These are phyloP conservation scores for Mesopsocus fuscifrons DNA, from an alignment of 2,888 invertebrate species.

Conservation along the genomic window DNA sequence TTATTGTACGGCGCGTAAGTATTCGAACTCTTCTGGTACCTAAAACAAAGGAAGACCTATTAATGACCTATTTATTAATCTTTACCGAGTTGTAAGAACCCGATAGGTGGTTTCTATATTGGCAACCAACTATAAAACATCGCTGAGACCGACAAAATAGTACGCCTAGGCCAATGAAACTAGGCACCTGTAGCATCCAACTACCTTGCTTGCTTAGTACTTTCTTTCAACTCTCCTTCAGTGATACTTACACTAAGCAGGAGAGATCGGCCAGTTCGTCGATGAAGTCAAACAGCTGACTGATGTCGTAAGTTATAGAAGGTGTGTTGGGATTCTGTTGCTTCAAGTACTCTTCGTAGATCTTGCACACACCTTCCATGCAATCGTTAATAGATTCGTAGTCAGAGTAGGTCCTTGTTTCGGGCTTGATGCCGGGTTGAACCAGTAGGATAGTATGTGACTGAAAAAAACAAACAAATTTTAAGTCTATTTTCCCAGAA, in stretches of 20 bases:
- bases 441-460: constrained; percentile 94
- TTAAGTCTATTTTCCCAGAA: too few relatives aligned
- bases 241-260: constrained; percentile 69
- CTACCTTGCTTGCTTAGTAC: too few relatives aligned
- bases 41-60: constrained; percentile 19
- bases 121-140: too few relatives aligned
- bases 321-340: constrained; percentile 86
- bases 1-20: constrained; percentile 98
- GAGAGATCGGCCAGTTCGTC: constrained; percentile 89
- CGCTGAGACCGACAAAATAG: too few relatives aligned
- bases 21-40: constrained; percentile 77
- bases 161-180: too few relatives aligned
- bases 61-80: too few relatives aligned
- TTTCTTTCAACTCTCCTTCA: too few relatives aligned
- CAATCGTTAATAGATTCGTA: constrained; percentile 97
- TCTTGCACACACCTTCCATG: constrained; percentile 96
- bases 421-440: constrained; percentile 83
- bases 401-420: constrained; percentile 93
- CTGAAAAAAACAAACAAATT: constrained; percentile 37
- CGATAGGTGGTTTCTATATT: too few relatives aligned
- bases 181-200: too few relatives aligned
- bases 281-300: constrained; percentile 94
- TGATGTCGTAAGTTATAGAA: constrained; percentile 95
- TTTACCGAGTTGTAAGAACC: too few relatives aligned
- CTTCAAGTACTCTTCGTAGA: constrained; percentile 96